Conservation (phyloP, 1,140 invertebrate species). For the Zaprionus tsacasi region DNA sequence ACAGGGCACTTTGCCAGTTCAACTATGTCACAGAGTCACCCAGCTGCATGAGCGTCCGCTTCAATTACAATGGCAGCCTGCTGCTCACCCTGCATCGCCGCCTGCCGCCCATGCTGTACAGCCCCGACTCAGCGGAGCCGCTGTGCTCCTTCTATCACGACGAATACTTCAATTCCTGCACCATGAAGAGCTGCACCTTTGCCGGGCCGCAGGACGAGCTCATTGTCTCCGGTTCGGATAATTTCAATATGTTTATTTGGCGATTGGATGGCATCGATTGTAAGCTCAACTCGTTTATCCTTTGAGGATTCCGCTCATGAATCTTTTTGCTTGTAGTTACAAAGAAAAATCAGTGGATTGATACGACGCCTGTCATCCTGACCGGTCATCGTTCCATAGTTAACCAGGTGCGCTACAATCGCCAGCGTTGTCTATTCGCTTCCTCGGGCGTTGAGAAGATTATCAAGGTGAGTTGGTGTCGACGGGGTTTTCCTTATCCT, state of each 20-base stretch:
- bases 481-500: no score
- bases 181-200: constrained; percentile 98
- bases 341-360: constrained; percentile 85
- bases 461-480: constrained; percentile 91
- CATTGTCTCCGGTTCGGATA: constrained; percentile 96
- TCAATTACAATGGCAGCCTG: constrained; percentile 91
- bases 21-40: constrained; percentile 88
- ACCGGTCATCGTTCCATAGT: constrained; percentile 97
- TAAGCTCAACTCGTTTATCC: constrained; percentile 55
- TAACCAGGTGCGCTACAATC: constrained; percentile 97
- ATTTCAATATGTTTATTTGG: constrained; percentile 98
- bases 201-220: constrained; percentile 95
- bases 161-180: constrained; percentile 97
- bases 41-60: constrained; percentile 96
- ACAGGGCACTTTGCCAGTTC: constrained; percentile 89
- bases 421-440: constrained; percentile 92
- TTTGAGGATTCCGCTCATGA: not conserved
- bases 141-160: constrained; percentile 95
- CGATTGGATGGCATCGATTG: constrained; percentile 88
- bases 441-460: constrained; percentile 98
- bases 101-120: constrained; percentile 93
- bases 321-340: constrained; percentile 62
- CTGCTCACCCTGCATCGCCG: constrained; percentile 93
- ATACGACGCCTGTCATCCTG: constrained; percentile 91
- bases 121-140: constrained; percentile 87